Evolutionary conservation across 2,888 invertebrate species (phyloP).

Genomic region (Proisotoma minuta): DNA sequence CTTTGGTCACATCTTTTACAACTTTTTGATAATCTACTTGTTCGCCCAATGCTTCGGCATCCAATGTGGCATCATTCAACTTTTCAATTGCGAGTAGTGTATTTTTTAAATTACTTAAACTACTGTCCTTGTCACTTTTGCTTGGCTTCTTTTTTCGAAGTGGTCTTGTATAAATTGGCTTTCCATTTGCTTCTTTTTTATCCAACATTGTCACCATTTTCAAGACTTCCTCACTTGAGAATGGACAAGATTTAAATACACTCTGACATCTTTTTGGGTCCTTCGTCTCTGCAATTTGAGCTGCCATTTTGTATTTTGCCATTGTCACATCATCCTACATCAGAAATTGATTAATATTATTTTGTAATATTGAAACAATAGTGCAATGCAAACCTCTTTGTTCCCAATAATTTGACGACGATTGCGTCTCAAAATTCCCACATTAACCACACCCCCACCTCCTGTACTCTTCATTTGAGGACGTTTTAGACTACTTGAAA

Average conservation of each 20-base stretch:
- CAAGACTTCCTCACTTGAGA: not conserved
- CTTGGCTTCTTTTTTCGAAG: not conserved
- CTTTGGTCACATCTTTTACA: slow-evolving; percentile 3
- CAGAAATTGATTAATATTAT: not conserved
- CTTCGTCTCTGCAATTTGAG: slow-evolving; percentile 24
- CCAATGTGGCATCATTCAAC: slow-evolving; percentile 22
- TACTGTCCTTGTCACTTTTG: not conserved
- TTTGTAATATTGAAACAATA: not conserved
- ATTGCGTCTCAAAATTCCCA: not conserved
- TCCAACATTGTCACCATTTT: slow-evolving; percentile 1
- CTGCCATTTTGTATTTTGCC: slow-evolving; percentile 21
- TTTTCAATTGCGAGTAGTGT: slow-evolving; percentile 30
- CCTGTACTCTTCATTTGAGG: no score
- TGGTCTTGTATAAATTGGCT: not conserved
- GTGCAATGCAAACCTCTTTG: not conserved
- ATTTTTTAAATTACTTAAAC: slow-evolving; percentile 13
- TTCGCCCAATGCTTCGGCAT: slow-evolving; percentile 14
- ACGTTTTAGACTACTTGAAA: not conserved
- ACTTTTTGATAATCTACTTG: slow-evolving; percentile 17
- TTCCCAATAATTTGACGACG: not conserved
- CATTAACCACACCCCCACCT: not conserved
- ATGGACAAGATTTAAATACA: slow-evolving; percentile 9
- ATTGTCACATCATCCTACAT: slow-evolving; percentile 16
- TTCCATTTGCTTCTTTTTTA: not conserved
- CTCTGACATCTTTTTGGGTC: slow-evolving; percentile 8